Evolutionary conservation across 2,113 vertebrate genomes (phyloP), one percentile per base, ranked within the genome.

Genomic region (Scartelaos histophorus): DNA sequence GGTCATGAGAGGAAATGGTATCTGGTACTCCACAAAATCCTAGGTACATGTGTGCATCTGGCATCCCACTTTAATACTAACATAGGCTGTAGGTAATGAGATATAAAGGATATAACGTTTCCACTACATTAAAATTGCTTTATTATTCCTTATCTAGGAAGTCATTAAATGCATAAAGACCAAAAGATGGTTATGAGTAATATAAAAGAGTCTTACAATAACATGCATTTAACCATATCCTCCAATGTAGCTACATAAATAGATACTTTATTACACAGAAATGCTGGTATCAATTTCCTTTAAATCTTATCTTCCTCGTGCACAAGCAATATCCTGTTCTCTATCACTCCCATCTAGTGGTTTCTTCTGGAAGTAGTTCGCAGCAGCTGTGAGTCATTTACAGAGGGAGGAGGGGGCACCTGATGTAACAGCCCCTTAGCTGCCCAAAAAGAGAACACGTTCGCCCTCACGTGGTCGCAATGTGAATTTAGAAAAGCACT

Each of bases 341-440:
- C n/a, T 38, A 47, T 17, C 82, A 82, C 85, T 83, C 75, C 86
- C 86, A 90, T 89, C 84, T 88, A 82, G 88, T 84, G 85, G 85
- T 71, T 83, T 43, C 54, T 67, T 25, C 19, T 35, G 74, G 77
- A 66, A 74, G 70, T 74, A 85, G 76, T 84, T 43, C 83, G 74
- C 83, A 81, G 74, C 67, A 69, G 70, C 78, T 81, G 87, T 92
- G 89, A 89, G 74, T 92, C 91, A 91, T 89, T 82, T 21, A 70
- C 72, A 68, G n/a, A 66, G 70, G 73, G 65, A 70, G 84, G 89
- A 66, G 81, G 38, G 38, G 38, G 76, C 2, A 69, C 34, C n/a
- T 75, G 71, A 82, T 71, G 51, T 82, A 75, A 84, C 64, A 53
- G 71, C 65, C 64, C 43, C 43, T 11, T 73, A 66, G 66, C 66